phyloP scores from a whole-genome alignment of 1,140 invertebrate species.

The Temnothorax curvispinosus region DNA sequence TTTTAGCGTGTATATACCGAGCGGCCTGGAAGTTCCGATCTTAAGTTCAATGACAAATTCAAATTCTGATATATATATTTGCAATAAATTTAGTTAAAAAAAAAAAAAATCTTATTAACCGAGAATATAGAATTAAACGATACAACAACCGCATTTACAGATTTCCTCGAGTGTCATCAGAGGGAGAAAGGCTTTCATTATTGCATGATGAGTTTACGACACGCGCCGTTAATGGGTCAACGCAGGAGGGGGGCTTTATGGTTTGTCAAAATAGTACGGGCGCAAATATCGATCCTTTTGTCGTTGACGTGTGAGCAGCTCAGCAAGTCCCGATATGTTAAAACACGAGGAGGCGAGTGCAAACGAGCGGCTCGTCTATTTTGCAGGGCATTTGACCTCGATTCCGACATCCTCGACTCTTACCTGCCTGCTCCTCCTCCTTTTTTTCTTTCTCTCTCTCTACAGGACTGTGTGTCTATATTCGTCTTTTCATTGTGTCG shows the following conservation, averaged over 20 bases:
- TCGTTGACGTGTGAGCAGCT: not conserved
- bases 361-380: constrained; percentile 23
- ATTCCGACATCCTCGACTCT: constrained; percentile 12
- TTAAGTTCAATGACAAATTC: not conserved
- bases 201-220: not conserved
- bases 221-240: constrained; percentile 1
- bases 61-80: not conserved
- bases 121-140: not conserved
- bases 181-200: not conserved
- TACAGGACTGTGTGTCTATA: not conserved
- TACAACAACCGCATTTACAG: not conserved
- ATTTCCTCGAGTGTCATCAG: not conserved
- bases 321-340: not conserved
- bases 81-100: not conserved
- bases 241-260: not conserved
- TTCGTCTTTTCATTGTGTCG: not conserved
- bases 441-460: not conserved
- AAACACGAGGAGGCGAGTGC: constrained; percentile 18
- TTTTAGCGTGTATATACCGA: not conserved
- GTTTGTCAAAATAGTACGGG: constrained; percentile 29
- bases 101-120: not conserved
- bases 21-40: no score
- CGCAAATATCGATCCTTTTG: constrained; percentile 25
- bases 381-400: constrained; percentile 35
- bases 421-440: not conserved